phyloP scores from a whole-genome alignment of 2,888 invertebrate species.

The Pandemis cinnamomeana region DNA sequence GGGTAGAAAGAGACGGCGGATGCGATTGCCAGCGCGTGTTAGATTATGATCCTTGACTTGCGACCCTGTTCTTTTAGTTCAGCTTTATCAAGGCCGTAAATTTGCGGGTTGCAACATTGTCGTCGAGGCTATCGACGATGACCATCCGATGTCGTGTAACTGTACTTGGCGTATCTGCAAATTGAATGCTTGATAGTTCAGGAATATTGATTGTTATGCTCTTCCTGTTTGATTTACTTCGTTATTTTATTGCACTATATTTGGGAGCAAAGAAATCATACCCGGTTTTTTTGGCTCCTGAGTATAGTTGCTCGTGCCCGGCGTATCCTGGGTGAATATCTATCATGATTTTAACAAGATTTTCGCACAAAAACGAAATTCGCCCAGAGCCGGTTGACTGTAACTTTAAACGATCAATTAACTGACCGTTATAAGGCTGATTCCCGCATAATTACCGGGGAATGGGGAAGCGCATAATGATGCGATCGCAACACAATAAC shows the following conservation, averaged over 20 bases:
- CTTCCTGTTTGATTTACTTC: not conserved
- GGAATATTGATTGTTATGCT: constrained; percentile 14
- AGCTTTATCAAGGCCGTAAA: not conserved
- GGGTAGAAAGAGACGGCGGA: no score
- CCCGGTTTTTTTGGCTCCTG: no score
- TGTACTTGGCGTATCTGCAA: constrained; percentile 30
- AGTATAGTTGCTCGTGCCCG: no score
- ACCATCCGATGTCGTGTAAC: constrained; percentile 32
- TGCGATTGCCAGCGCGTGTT: no score
- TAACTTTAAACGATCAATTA: constrained; percentile 10
- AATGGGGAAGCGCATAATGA: constrained; percentile 70
- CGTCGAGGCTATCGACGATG: constrained; percentile 32
- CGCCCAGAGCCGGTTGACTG: constrained; percentile 14
- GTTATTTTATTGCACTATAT: not conserved
- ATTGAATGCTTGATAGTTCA: constrained; percentile 26
- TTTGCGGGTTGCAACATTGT: constrained; percentile 9
- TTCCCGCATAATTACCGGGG: constrained; percentile 57
- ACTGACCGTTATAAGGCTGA: constrained; percentile 42
- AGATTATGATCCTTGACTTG: no score
- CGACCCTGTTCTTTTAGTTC: not conserved
- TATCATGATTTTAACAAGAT: no score
- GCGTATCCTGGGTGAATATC: no score
- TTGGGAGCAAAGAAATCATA: no score
- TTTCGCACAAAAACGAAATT: not conserved
- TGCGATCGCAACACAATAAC: constrained; percentile 73